Base-by-base conservation (phyloP, 30 jellyfish, hydroid and myxozoan genomes). In the Cassiopea andromeda region DNA sequence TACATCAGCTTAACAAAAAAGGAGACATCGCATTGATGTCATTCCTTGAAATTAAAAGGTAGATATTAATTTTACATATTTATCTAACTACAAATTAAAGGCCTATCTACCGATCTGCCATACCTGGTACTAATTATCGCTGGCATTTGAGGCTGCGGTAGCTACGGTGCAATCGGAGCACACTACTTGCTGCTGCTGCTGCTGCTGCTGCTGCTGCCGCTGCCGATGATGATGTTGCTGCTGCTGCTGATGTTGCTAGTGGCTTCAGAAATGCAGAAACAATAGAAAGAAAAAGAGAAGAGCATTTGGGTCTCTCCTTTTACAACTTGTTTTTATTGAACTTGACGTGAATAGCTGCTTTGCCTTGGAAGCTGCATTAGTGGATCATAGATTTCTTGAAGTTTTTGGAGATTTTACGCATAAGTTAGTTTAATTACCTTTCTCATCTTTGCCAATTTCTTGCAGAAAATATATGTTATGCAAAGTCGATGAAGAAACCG, bases 21-120 rank as follows among this genome's bases (percentile, higher is more conserved):
- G 96, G 91, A 18, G 97, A 93, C 49, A 86, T 89, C 13, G 98
- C 98, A 6, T 74, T 93, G 78, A 77, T 93, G 93, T 93, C 98
- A 10, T 93, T 89, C 69, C 91, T 93, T 58, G 98, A 96, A 84
- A 91, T 93, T n/a, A 75, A 89, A 61, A 83, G 97, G 98, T 93
- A 80, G 14, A 77, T 54, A 18, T 70, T 19, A 19, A 17, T 16
- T 2, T 1, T 1, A 19, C 0, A 12, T 27, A 70, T 12, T 18
- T 70, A 19, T 70, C 38, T 19, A n/a, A n/a, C 12, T 18, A 1
- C 60, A 48, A 46, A 0, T 50, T 3, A 17, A 48, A 16, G 8
- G 46, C 7, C 48, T 81, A 17, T 0, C 8, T 7, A 7, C 68
- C 8, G 14, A 6, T 7, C 68, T 58, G 0, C 14, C 8, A 58